Evolutionary conservation across 2,797 vertebrate species (phyloP).

Genomic region (Dallia pectoralis): DNA sequence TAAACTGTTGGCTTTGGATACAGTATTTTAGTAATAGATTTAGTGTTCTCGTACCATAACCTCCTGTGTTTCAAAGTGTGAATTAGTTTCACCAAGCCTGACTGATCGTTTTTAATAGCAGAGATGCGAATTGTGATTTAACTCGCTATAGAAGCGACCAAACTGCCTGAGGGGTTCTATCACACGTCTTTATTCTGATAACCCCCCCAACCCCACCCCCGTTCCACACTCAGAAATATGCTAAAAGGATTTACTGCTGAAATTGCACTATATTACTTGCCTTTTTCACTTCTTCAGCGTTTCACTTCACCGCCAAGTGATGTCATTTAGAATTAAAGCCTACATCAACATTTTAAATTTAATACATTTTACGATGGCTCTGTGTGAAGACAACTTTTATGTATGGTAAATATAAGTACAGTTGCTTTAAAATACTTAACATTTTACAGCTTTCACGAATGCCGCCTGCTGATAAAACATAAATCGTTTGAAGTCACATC

Average conservation of each 20-base stretch:
- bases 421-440: slow-evolving; percentile 53
- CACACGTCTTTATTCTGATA: slow-evolving; percentile 39
- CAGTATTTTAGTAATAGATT: no score
- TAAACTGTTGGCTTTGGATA: no score
- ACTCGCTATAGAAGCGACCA: slow-evolving; percentile 29
- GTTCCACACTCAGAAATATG: slow-evolving; percentile 33
- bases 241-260: slow-evolving; percentile 45
- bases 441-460: slow-evolving; percentile 50
- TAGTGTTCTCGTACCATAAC: not conserved
- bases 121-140: slow-evolving; percentile 37
- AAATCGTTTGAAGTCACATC: slow-evolving; percentile 25
- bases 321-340: slow-evolving; percentile 59
- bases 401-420: slow-evolving; percentile 33
- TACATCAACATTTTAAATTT: slow-evolving; percentile 38
- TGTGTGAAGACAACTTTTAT: slow-evolving; percentile 43
- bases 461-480: slow-evolving; percentile 50
- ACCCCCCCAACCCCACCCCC: slow-evolving; percentile 8
- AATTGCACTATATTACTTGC: slow-evolving; percentile 48
- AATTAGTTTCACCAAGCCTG: not conserved
- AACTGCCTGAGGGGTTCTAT: slow-evolving; percentile 15
- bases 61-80: not conserved
- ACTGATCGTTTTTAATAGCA: not conserved
- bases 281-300: slow-evolving; percentile 57
- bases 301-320: slow-evolving; percentile 57
- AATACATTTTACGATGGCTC: slow-evolving; percentile 34